Base-by-base conservation (phyloP, 2,113 vertebrate species). In the Syngnathus scovelli region DNA sequence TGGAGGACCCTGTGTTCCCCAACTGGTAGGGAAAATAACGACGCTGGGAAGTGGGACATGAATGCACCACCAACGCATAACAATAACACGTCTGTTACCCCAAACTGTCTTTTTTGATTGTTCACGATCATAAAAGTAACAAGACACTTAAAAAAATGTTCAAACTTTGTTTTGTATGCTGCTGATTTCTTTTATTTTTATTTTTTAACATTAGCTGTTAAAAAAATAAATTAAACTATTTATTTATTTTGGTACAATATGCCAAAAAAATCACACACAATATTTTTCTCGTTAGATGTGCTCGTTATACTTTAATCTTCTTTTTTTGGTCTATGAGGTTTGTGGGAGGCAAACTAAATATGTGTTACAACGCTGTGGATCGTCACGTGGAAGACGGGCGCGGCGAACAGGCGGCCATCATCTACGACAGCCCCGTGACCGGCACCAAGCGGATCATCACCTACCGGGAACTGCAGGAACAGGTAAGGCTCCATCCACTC, bases 371-470 rank as follows among this genome's bases (percentile, higher is more conserved):
- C 15, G 93, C 97, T 56, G 80, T 99, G 56, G 97, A 99, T 72
- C 94, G 92, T 13, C 97, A 99, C 13, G 91, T 98, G 67, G 92
- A 95, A 81, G 91, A 83, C 21, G 95, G 95, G 46, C 87, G 83
- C 71, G 95, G 93, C 65, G 91, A 94, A 71, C 94, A 95, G 82
- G 81, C 86, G 58, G 96, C 96, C 39, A 90, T 99, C 84, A 93
- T 99, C 69, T 90, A 96, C 46, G 97, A 99, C 85, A 99, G 97
- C 77, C 95, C 96, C 9, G 94, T 99, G 75, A 96, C 95, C 48
- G 89, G 90, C 55, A 92, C 88, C 16, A 95, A 96, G 82, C 88
- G 90, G 75, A 79, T 85, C 59, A 90, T 96, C 86, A 94, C 93
- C 1, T 99, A 95, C 72, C 93, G 91, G 63, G 90, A 97, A 61